phyloP scores from a whole-genome alignment of 2,888 invertebrate genomes.

The Napeogenes inachia region DNA sequence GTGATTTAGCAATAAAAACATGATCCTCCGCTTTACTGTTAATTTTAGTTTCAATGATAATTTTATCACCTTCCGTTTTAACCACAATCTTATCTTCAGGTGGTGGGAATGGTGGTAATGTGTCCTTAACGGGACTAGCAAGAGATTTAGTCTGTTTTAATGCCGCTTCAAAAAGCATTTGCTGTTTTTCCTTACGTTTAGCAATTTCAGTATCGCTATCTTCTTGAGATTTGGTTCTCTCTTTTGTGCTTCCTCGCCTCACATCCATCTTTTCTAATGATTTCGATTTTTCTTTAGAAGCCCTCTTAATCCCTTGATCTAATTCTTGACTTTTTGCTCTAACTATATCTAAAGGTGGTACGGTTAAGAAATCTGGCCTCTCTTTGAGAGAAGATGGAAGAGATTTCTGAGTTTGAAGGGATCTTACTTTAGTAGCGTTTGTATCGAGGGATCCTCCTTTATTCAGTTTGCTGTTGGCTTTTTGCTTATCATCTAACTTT shows the following conservation, averaged over 20 bases:
- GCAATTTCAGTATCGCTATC: conserved; percentile 84
- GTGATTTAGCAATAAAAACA: conserved; percentile 85
- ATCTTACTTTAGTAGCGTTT: conserved; percentile 66
- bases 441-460: conserved; percentile 73
- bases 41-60: conserved; percentile 84
- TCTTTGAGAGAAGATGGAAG: conserved; percentile 74
- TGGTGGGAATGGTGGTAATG: conserved; percentile 82
- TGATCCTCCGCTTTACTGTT: conserved; percentile 86
- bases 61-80: conserved; percentile 83
- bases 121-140: conserved; percentile 85
- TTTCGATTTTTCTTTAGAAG: conserved; percentile 82
- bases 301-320: conserved; percentile 69
- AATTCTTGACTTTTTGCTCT: conserved; percentile 80
- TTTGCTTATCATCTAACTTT: conserved; percentile 69
- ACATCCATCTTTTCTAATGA: conserved; percentile 82
- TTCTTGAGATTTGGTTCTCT: conserved; percentile 84
- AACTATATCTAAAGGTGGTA: conserved; percentile 75
- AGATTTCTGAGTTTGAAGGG: conserved; percentile 74
- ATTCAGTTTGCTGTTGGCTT: conserved; percentile 59
- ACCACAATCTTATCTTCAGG: conserved; percentile 85
- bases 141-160: conserved; percentile 85
- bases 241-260: conserved; percentile 77
- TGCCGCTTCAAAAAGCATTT: conserved; percentile 85
- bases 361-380: conserved; percentile 71
- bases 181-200: conserved; percentile 85